Conservation (phyloP, 1,140 invertebrate genomes). For the Oryctes rhinoceros region DNA sequence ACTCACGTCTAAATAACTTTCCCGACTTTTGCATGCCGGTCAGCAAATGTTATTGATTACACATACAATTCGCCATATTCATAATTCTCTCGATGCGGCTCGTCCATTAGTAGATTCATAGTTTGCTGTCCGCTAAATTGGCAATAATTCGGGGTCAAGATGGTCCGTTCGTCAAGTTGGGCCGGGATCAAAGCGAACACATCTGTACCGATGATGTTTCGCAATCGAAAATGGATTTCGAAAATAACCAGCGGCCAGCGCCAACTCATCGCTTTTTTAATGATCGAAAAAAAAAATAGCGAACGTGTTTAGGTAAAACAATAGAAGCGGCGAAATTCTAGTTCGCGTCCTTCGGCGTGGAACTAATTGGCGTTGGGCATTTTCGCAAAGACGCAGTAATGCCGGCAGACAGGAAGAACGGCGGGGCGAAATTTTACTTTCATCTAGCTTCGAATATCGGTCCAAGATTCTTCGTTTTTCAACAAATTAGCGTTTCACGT, state of each 20-base stretch:
- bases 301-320: background rate
- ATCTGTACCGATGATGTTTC: conserved; percentile 33
- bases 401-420: background rate
- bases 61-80: background rate
- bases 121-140: conserved; percentile 31
- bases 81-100: conserved; percentile 23
- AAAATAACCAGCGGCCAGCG: background rate
- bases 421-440: conserved; percentile 3
- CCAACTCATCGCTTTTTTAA: conserved; percentile 30
- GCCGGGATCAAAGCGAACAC: conserved; percentile 23
- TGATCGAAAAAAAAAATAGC: background rate
- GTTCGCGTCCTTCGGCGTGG: background rate
- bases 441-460: background rate
- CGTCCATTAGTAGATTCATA: background rate
- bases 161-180: background rate
- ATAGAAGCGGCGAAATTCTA: background rate
- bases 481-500: conserved; percentile 22
- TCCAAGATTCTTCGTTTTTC: conserved; percentile 5
- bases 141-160: conserved; percentile 30
- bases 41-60: conserved; percentile 27
- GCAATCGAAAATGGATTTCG: conserved; percentile 28
- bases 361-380: conserved; percentile 1
- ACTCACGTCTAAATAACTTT: background rate
- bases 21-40: background rate
- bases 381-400: background rate